These are phyloP conservation scores for Nibea albiflora DNA, from an alignment of 2,113 vertebrate species.

Conservation along the genomic window DNA sequence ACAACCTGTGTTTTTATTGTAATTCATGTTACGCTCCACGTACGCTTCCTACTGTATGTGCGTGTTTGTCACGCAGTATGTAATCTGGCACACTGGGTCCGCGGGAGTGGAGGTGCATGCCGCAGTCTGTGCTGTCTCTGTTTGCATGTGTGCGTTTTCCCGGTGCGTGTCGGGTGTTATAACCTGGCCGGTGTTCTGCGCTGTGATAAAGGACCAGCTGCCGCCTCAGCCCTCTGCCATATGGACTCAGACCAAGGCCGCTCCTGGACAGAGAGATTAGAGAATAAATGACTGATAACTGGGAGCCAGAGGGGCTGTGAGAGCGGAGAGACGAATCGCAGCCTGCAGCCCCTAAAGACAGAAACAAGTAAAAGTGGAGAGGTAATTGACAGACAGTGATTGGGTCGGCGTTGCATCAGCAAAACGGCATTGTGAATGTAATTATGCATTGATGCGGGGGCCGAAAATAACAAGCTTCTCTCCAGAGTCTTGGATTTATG, in stretches of 20 bases:
- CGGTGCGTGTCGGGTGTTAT: conserved; percentile 29
- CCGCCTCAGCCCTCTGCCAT: conserved; percentile 49
- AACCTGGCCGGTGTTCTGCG: conserved; percentile 35
- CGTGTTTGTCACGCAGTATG: conserved; percentile 21
- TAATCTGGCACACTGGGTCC: neutral
- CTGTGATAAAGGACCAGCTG: conserved; percentile 61
- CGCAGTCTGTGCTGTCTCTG: conserved; percentile 2
- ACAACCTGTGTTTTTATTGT: neutral
- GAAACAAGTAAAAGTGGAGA: conserved; percentile 5
- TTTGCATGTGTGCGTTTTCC: conserved; percentile 1
- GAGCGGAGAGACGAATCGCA: conserved; percentile 12
- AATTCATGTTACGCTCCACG: neutral
- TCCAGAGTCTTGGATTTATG: conserved; percentile 37
- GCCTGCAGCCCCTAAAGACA: conserved; percentile 8
- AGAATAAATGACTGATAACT: conserved; percentile 49
- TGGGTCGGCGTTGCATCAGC: conserved; percentile 49
- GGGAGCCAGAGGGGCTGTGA: conserved; percentile 15
- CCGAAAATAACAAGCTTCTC: conserved; percentile 41
- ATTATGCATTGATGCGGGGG: conserved; percentile 34
- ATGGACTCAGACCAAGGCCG: conserved; percentile 54
- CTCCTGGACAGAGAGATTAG: conserved; percentile 63
- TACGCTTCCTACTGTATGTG: neutral
- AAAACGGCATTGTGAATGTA: conserved; percentile 30
- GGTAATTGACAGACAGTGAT: conserved; percentile 26
- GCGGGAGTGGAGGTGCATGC: conserved; percentile 30